Conservation (phyloP, 2,113 vertebrate species). For the Pelodiscus sinensis region DNA sequence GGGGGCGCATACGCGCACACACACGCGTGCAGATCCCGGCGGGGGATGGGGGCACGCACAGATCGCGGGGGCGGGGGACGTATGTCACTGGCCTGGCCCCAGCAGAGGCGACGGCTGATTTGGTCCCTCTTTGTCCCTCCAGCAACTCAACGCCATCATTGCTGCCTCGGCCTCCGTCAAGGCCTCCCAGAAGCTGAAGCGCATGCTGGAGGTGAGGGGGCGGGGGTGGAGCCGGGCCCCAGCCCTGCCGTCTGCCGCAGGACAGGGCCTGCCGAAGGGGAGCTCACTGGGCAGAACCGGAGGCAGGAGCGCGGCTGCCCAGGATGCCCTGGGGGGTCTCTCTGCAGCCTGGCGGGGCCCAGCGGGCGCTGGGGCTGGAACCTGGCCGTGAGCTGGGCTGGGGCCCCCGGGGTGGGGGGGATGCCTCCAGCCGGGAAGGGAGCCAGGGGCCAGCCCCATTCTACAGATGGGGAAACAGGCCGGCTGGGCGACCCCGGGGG, state of each 20-base stretch:
- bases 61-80: fast-evolving
- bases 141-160: conserved; percentile 97
- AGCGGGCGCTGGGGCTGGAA: not conserved
- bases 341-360: not conserved
- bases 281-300: not conserved
- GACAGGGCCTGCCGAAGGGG: too few species aligned
- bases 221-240: too few species aligned
- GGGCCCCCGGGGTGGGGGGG: not conserved
- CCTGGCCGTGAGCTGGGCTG: not conserved
- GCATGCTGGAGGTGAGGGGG: conserved; percentile 89
- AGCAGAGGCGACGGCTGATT: fast-evolving
- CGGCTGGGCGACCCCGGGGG: not conserved
- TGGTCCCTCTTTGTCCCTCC: not conserved
- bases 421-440: not conserved
- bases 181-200: conserved; percentile 92
- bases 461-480: not conserved
- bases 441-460: not conserved
- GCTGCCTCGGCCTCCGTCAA: conserved; percentile 94
- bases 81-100: fast-evolving
- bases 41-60: not conserved
- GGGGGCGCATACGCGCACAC: fast-evolving
- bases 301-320: too few species aligned
- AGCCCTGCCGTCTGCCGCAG: too few species aligned
- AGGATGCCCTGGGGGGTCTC: not conserved
- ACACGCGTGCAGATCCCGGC: not conserved